Evolutionary conservation across 2,113 vertebrate species (phyloP).

Genomic region (Ceyx margarethae): DNA sequence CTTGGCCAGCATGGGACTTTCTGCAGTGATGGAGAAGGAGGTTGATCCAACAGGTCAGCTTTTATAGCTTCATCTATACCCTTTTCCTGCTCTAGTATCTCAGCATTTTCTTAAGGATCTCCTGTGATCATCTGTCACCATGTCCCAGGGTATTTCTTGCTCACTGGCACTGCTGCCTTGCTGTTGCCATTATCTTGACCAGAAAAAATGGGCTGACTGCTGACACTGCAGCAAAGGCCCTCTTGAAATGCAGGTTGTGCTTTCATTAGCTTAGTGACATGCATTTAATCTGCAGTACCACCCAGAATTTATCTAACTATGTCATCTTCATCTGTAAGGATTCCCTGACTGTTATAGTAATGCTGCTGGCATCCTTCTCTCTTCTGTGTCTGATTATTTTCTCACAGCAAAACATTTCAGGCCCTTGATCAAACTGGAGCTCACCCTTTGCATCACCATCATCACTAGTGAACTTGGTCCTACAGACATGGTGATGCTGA

Average conservation of each 20-base stretch:
- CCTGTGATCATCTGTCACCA: neutral
- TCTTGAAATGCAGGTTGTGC: neutral
- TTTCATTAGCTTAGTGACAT: neutral
- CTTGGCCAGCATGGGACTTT: accelerated
- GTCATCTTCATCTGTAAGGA: neutral
- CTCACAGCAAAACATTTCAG: neutral
- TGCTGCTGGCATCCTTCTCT: neutral
- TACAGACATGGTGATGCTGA: neutral
- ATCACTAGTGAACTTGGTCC: accelerated
- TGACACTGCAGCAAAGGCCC: neutral
- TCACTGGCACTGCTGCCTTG: neutral
- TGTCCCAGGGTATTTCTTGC: neutral
- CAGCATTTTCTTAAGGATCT: neutral
- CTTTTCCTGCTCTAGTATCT: neutral
- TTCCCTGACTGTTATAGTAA: accelerated
- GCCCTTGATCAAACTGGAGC: neutral
- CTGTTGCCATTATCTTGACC: neutral
- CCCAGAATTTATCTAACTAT: neutral
- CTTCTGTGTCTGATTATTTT: neutral
- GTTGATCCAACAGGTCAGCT: neutral
- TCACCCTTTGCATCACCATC: neutral
- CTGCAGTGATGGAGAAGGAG: neutral
- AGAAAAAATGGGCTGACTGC: neutral
- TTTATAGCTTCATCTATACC: neutral
- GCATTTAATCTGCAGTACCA: neutral